Conservation (phyloP, 53 echinoderm and acorn worm genomes). For the Arbacia lixula region DNA sequence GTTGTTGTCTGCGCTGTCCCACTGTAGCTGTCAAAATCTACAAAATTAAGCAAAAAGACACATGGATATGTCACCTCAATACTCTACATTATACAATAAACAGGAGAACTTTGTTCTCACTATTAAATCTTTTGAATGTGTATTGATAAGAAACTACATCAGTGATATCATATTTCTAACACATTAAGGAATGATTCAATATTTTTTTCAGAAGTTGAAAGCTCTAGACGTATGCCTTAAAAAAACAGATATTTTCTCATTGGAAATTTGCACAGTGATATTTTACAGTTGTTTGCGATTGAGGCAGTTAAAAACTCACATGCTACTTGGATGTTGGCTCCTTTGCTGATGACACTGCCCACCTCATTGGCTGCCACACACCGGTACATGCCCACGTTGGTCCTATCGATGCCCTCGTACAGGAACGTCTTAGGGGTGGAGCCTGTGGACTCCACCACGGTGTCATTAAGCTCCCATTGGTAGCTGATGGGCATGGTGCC, state of each 20-base stretch:
- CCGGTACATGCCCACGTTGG: constrained; percentile 75
- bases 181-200: too few species aligned
- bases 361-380: constrained; percentile 77
- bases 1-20: constrained; percentile 49
- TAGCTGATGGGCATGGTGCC: constrained; percentile 75
- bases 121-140: too few species aligned
- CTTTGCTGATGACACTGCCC: constrained; percentile 84
- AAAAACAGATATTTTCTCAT: too few species aligned
- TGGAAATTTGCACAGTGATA: not conserved
- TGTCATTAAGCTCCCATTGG: constrained; percentile 80
- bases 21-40: constrained; percentile 77
- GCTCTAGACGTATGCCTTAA: too few species aligned
- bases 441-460: not conserved
- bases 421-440: constrained; percentile 1
- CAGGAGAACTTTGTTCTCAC: too few species aligned
- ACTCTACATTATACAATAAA: too few species aligned
- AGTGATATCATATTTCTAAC: too few species aligned
- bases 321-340: constrained; percentile 71
- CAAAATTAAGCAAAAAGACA: too few species aligned
- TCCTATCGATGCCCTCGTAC: constrained; percentile 38
- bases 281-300: not conserved
- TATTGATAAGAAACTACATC: too few species aligned
- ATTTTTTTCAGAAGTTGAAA: too few species aligned
- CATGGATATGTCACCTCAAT: too few species aligned
- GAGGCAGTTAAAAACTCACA: constrained; percentile 70